Evolutionary conservation across 2,797 vertebrate species (phyloP), one percentile per base, ranked within the genome.

Genomic region (Cossypha niveicapilla): DNA sequence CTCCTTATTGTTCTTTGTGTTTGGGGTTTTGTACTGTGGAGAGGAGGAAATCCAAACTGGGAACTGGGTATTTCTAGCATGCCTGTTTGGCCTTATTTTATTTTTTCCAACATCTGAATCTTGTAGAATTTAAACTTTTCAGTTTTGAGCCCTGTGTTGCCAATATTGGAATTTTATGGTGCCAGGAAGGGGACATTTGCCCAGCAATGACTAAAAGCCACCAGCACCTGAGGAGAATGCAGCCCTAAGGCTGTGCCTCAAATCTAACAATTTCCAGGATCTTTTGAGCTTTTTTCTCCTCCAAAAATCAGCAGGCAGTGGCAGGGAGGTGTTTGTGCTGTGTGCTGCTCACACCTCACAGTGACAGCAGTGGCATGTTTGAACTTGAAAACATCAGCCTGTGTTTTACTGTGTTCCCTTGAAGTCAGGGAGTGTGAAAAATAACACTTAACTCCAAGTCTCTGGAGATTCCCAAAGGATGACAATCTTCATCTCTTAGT

Each of bases 351-450:
- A 25, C 94, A 74, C 93, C 88, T 90, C 42, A 13, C 57, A 8
- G 60, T 83, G 82, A 86, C 75, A 85, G 93, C 48, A 77, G 30
- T 57, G 88, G 68, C 76, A 30, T n/a, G 53, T 95, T 94, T 91
- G 92, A 92, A 91, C 90, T 94, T 94, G 79, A 88, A 94, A 95
- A 74, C 90, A 93, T 86, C 92, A 90, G 82, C 57, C 79, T 54
- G 45, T 28, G 75, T 47, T 73, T 41, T 44, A 10, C 51, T 76
- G 81, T 30, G 57, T 35, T 90, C 73, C 50, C 75, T 94, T 94
- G 72, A 94, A 96, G 82, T 91, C 21, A 27, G 14, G 54, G 62
- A 87, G 93, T 93, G 90, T 92, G 94, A 94, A 94, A 95, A 93
- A 79, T 66, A 87, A 60, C 91, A 73, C 68, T 94, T 34, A 11